These are phyloP conservation scores for Noctua comes DNA, from an alignment of 2,888 invertebrate genomes.

Conservation along the genomic window DNA sequence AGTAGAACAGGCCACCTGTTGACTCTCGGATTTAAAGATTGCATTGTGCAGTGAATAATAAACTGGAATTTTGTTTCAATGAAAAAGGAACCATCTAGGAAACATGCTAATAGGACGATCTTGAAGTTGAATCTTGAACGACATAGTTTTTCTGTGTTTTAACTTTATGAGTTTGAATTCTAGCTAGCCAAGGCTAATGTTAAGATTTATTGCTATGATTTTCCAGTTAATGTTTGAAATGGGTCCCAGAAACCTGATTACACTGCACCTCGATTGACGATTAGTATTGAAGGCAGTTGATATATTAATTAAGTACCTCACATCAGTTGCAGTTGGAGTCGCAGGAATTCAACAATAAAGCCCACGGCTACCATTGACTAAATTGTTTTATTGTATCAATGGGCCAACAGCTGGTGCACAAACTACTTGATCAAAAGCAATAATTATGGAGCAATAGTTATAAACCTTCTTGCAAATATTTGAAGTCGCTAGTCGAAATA, in stretches of 20 bases:
- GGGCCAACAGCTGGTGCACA: not conserved
- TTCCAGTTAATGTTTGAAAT: slow-evolving; percentile 26
- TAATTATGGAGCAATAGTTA: slow-evolving; percentile 6
- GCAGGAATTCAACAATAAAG: slow-evolving; percentile 39
- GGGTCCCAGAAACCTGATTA: slow-evolving; percentile 37
- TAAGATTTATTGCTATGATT: slow-evolving; percentile 31
- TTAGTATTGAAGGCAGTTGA: slow-evolving; percentile 45
- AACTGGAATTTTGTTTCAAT: slow-evolving; percentile 50
- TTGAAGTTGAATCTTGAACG: slow-evolving; percentile 23
- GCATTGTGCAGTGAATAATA: slow-evolving; percentile 61
- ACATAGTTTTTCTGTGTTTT: slow-evolving; percentile 24
- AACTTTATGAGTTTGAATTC: slow-evolving; percentile 39
- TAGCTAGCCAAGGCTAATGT: slow-evolving; percentile 6
- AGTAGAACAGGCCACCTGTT: slow-evolving; percentile 59
- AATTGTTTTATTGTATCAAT: slow-evolving; percentile 27
- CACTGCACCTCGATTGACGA: slow-evolving; percentile 12
- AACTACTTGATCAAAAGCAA: not conserved
- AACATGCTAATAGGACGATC: slow-evolving; percentile 35
- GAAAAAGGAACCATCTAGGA: slow-evolving; percentile 49
- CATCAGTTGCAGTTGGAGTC: slow-evolving; percentile 27
- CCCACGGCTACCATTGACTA: slow-evolving; percentile 22
- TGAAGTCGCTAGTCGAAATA: not conserved
- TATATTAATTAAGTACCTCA: slow-evolving; percentile 43
- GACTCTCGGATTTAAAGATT: slow-evolving; percentile 60
- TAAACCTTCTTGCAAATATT: not conserved